phyloP scores from a whole-genome alignment of 2,888 invertebrate genomes.

The Drosophila quinaria region DNA sequence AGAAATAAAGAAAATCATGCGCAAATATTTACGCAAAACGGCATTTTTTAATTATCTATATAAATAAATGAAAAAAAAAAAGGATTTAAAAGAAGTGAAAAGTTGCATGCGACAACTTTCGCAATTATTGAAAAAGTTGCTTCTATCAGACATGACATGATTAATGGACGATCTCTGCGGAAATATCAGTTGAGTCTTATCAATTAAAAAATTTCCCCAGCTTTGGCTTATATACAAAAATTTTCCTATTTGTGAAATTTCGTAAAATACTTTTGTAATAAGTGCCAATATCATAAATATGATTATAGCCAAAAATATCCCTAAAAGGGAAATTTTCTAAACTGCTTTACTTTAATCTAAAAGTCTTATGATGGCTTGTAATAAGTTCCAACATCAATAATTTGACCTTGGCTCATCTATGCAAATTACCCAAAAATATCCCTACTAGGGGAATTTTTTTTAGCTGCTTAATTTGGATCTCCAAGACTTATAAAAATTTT shows the following conservation, averaged over 20 bases:
- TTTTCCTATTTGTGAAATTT: slow-evolving; percentile 2
- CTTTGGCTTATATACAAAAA: not conserved
- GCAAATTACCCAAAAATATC: slow-evolving; percentile 5
- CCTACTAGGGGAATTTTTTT: not conserved
- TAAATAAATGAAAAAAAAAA: slow-evolving; percentile 24
- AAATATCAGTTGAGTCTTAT: slow-evolving; percentile 19
- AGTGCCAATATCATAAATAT: too few species aligned
- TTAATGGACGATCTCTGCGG: slow-evolving; percentile 24
- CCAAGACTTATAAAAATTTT: too few species aligned
- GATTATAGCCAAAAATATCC: not conserved
- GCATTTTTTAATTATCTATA: slow-evolving; percentile 55
- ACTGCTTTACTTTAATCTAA: not conserved
- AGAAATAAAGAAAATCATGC: slow-evolving; percentile 56
- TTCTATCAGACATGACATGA: slow-evolving; percentile 35
- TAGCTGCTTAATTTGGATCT: not conserved
- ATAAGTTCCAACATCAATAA: not conserved
- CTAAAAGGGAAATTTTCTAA: not conserved
- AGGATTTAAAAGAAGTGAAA: slow-evolving; percentile 53
- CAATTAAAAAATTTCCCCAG: not conserved
- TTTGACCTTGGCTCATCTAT: not conserved
- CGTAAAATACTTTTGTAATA: not conserved
- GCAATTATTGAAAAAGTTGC: slow-evolving; percentile 42
- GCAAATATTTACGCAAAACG: slow-evolving; percentile 52
- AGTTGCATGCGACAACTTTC: slow-evolving; percentile 64
- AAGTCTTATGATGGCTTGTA: not conserved